phyloP scores from a whole-genome alignment of 2,888 invertebrate species.

The Chironomus riparius region DNA sequence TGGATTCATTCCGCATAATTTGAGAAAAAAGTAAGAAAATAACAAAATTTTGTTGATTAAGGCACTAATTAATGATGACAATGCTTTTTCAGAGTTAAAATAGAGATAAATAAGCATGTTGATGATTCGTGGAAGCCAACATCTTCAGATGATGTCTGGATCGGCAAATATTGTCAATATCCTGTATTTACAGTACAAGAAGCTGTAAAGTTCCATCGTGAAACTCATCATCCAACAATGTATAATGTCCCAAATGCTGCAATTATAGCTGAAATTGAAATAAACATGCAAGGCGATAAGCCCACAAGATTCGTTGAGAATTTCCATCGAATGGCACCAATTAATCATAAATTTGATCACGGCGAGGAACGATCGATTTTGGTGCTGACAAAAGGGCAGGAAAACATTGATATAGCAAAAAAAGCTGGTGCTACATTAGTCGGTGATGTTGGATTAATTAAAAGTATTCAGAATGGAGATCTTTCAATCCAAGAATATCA shows the following conservation, averaged over 20 bases:
- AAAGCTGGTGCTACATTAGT: constrained; percentile 63
- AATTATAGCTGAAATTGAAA: constrained; percentile 60
- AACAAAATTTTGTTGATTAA: constrained; percentile 6
- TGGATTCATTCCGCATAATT: constrained; percentile 63
- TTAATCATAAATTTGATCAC: constrained; percentile 62
- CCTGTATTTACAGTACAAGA: constrained; percentile 59
- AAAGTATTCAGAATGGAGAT: constrained; percentile 66
- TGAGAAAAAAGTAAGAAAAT: constrained; percentile 47
- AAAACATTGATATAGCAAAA: constrained; percentile 45
- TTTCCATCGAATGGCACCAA: constrained; percentile 54
- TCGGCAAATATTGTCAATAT: constrained; percentile 48
- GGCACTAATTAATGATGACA: neutral
- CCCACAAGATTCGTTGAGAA: constrained; percentile 56
- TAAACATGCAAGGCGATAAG: constrained; percentile 59
- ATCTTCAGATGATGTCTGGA: constrained; percentile 57
- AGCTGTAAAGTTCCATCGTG: constrained; percentile 67
- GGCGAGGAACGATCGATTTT: constrained; percentile 59
- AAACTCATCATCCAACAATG: constrained; percentile 75
- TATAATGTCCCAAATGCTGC: constrained; percentile 65
- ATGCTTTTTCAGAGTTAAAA: constrained; percentile 37
- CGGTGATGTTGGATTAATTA: constrained; percentile 66
- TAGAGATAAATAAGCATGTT: constrained; percentile 46
- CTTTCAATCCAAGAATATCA: constrained; percentile 60
- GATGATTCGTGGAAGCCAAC: constrained; percentile 50
- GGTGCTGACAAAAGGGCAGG: constrained; percentile 63